Conservation (phyloP, 2,888 invertebrate species). For the Bembecia ichneumoniformis region DNA sequence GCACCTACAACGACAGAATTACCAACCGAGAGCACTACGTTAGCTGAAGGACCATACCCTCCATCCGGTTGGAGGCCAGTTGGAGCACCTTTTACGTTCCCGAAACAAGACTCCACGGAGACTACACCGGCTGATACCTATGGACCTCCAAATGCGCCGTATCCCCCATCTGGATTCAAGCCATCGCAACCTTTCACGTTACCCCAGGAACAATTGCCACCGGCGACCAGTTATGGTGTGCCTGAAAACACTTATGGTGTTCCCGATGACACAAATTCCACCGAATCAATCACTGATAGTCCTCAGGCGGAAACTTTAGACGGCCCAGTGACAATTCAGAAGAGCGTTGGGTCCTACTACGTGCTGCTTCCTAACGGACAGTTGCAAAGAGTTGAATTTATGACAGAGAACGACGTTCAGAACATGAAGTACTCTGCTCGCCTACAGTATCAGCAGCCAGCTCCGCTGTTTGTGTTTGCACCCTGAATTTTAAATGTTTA, state of each 20-base stretch:
- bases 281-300: slow-evolving; percentile 31
- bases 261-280: slow-evolving; percentile 35
- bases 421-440: slow-evolving; percentile 76
- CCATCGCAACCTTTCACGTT: slow-evolving; percentile 49
- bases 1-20: slow-evolving; percentile 57
- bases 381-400: slow-evolving; percentile 73
- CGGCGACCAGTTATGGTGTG: slow-evolving; percentile 40
- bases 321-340: slow-evolving; percentile 51
- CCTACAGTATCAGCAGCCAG: slow-evolving; percentile 62
- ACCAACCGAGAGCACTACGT: slow-evolving; percentile 46
- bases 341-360: slow-evolving; percentile 74
- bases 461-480: slow-evolving; percentile 42
- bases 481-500: slow-evolving; percentile 17
- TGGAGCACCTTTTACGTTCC: slow-evolving; percentile 43
- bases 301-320: slow-evolving; percentile 46
- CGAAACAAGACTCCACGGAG: slow-evolving; percentile 20
- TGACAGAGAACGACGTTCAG: slow-evolving; percentile 58
- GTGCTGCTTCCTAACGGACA: slow-evolving; percentile 76
- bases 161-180: slow-evolving; percentile 59
- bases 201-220: slow-evolving; percentile 38
- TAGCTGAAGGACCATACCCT: slow-evolving; percentile 12
- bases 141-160: slow-evolving; percentile 39
- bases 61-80: slow-evolving; percentile 56
- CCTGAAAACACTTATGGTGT: slow-evolving; percentile 38
- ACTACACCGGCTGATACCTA: slow-evolving; percentile 29